Base-by-base conservation (phyloP, 1,140 invertebrate genomes). In the Lepidostoma basale region DNA sequence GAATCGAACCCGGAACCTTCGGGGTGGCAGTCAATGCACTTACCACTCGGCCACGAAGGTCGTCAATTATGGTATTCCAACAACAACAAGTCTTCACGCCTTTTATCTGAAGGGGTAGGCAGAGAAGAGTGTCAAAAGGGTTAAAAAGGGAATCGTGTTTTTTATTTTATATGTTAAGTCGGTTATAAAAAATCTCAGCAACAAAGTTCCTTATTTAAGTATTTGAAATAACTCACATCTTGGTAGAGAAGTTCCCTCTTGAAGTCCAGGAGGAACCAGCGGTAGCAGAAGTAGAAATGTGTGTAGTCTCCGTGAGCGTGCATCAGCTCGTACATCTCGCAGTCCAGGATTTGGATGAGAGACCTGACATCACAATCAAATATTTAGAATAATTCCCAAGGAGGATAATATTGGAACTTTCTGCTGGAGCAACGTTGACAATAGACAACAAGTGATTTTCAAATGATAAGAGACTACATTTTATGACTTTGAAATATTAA, bases 241-340 rank as follows among this genome's bases (percentile, higher is more conserved):
- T 95, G 90, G 77, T 98, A 97, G 6, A 94, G 81, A 65, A 98
- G 82, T 81, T 98, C 96, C 84, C 88, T 74, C 75, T 89, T 89
- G 75, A 89, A 89, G 76, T 89, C 88, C n/a, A 89, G 80, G 58
- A 89, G 76, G 79, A 89, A 89, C 96, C 96, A 98, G 56, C 96
- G 88, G 79, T 98, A 98, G 77, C 95, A 97, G 83, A 98, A 98
- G 80, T 97, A 98, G 80, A 98, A 97, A 79, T 98, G 95, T 12
- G 95, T 97, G 80, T 95, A 97, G 79, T 98, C 96, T 8, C 94
- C 94, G 80, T 96, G 93, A 66, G 92, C 89, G 79, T 96, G 93
- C 91, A 98, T 96, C 74, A 96, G 83, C 72, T 97, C 92, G 84
- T 95, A 97, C 81, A 98, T 87, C 81, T 98, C 95, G 14, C 90